Evolutionary conservation across 1,140 invertebrate genomes (phyloP), one percentile per base, ranked within the genome.

Genomic region (Akabosia matsudoensis): DNA sequence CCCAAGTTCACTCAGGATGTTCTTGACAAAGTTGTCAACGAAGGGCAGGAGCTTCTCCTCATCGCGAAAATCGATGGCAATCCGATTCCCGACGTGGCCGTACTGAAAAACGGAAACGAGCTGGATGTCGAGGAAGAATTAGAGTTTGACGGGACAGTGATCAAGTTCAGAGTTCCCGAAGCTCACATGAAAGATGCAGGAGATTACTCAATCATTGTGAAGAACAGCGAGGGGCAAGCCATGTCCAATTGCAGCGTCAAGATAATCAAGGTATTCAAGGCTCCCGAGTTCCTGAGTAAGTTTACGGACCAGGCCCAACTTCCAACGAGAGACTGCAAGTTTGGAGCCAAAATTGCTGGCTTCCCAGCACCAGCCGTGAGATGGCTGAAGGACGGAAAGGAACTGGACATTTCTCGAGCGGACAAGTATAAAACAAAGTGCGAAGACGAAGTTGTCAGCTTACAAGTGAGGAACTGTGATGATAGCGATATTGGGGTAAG

Each of bases 301-400:
- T 93, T 97, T 82, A 89, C 88, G 0, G 93, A 97, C 84, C 84
- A 93, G 26, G 92, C 97, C 82, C 93, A 97, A 86, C 90, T 93
- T 14, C 90, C 91, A 13, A 88, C 87, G 18, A 88, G 88, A 80
- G 92, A 95, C 83, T 92, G 91, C 26, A 93, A 94, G 83, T 92
- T 95, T 83, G 87, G 90, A 0, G 92, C 92, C 1, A 76, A 73
- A 24, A 64, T 77, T 37, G 45, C 13, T 70, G 76, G 76, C 4
- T 61, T 31, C 14, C 76, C 76, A 0, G 1, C 26, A 1, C 76
- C 76, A 22, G 28, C 1, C 4, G 72, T 76, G 1, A 71, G 24
- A 24, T 76, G 75, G 75, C 37, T 56, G 18, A 74, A 70, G 67
- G 37, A 76, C 70, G 78, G 71, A 18, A 33, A 61, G 24, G 61